Base-by-base conservation (phyloP, 2,888 invertebrate species). In the Dryadula phaetusa region DNA sequence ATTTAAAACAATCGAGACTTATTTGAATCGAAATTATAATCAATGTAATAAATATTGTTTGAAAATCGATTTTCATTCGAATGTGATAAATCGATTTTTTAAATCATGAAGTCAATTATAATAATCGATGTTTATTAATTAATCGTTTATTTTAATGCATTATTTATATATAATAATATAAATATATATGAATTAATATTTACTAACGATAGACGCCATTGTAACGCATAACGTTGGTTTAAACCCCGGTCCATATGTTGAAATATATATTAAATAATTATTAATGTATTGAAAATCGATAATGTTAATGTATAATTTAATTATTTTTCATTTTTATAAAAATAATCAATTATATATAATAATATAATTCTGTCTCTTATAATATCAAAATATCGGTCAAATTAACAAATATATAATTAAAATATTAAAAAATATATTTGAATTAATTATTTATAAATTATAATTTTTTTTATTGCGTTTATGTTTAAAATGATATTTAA, bases 1-100 rank as follows among this genome's bases (percentile, higher is more conserved):
- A 98, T 89, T 92, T 98, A 74, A 96, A 97, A 81, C 96, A 97
- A 81, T 97, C 97, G 52, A 92, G 98, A 74, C 95, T 98, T 74
- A 98, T 98, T 79, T 98, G 70, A 22, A 3, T 16, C 44, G 44
- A 46, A n/a, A n/a, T n/a, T n/a, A n/a, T n/a, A n/a, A n/a, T n/a
- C 10, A 12, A 37, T 37, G 12, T 37, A 6, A 37, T 7, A 32
- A 32, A 32, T 32, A 3, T 37, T 10, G 18, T 3, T 49, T 12
- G 22, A 49, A 18, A 49, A 52, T 47, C 16, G 12, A 42, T 49
- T 49, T 60, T 34, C 7, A 12, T 46, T 20, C n/a, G n/a, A n/a
- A n/a, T n/a, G n/a, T n/a, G n/a, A n/a, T 4, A 20, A 4, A 0
- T 22, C 6, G 5, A 22, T 22, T 44, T 5, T 7, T 16, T 14